phyloP scores from a whole-genome alignment of 2,888 invertebrate species.

The Netelia fuscicornis region DNA sequence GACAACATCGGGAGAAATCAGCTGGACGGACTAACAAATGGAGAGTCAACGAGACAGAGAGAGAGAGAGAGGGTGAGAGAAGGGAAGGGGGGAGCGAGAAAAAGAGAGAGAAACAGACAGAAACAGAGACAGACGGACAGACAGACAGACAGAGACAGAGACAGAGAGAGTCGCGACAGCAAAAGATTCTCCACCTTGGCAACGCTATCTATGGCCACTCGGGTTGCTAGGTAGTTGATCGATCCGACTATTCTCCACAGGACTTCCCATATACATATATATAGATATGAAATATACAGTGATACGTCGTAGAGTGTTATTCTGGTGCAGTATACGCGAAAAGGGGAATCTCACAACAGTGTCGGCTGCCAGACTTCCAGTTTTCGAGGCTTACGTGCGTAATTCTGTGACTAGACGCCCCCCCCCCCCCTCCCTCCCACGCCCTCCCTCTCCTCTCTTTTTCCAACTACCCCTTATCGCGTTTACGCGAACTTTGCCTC shows the following conservation, averaged over 20 bases:
- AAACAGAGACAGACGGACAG: not conserved
- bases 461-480: not conserved
- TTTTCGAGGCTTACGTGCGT: constrained; percentile 54
- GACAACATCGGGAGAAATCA: constrained; percentile 28
- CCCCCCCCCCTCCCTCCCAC: not conserved
- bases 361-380: constrained; percentile 57
- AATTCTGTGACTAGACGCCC: constrained; percentile 63
- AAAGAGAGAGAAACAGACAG: not conserved
- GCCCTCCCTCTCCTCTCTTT: not conserved
- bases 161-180: constrained; percentile 3
- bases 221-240: constrained; percentile 68
- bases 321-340: not conserved
- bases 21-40: constrained; percentile 27
- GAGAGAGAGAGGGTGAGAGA: not conserved
- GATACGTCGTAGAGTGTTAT: constrained; percentile 31
- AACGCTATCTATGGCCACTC: constrained; percentile 52
- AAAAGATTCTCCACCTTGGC: constrained; percentile 54
- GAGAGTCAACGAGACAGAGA: not conserved
- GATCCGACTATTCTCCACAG: constrained; percentile 56
- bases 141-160: not conserved
- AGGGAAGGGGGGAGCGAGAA: not conserved
- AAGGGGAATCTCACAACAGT: constrained; percentile 21
- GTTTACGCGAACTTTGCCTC: constrained; percentile 48
- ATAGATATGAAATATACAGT: not conserved
- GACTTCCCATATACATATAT: constrained; percentile 1